Base-by-base conservation (phyloP, 2,888 invertebrate species). In the Microplitis manilae region DNA sequence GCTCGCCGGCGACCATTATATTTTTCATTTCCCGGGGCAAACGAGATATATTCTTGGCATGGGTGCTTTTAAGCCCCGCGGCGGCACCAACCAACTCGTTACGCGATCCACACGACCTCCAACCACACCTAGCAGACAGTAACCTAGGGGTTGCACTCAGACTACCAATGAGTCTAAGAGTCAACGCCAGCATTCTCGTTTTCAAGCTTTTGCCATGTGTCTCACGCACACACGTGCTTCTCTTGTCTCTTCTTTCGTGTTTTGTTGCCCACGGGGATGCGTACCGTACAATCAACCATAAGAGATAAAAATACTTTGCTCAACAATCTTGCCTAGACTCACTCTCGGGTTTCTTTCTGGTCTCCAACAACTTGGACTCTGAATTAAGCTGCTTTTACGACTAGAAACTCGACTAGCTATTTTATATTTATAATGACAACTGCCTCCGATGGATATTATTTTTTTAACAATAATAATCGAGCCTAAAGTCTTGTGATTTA, bases 81-180 rank as follows among this genome's bases (percentile, higher is more conserved):
- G 77, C 71, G 13, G 69, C 59, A 79, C 79, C 77, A 74, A 71
- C 67, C 77, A 78, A 81, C 82, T 82, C 82, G 82, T 82, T 82
- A 82, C 75, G 75, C 79, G 77, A 79, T 77, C 79, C 77, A 75
- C 79, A 81, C 79, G 74, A 77, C 72, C 72, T 15, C 68, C 74
- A 70, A 69, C 78, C 70, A 72, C 73, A 77, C 68, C 76, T 62
- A 68, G 50, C 60, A 68, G 76, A 75, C 76, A 61, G 81, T 82
- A 82, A 82, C 82, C 81, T 83, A 83, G 83, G 82, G 83, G 83
- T 81, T 84, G 83, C 82, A 84, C 83, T 85, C 82, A 83, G 83
- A 81, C 83, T 77, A 77, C 30, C 76, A 80, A 68, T 60, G 38
- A 59, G 38, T 59, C 60, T 64, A 41, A 71, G 41, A 73, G 64